Percentiles rank a stretch among this genome's conserved stretches.
These are phyloP conservation scores for Leiothrix lutea DNA, from an alignment of 2,113 vertebrate genomes.

Conservation along the genomic window DNA sequence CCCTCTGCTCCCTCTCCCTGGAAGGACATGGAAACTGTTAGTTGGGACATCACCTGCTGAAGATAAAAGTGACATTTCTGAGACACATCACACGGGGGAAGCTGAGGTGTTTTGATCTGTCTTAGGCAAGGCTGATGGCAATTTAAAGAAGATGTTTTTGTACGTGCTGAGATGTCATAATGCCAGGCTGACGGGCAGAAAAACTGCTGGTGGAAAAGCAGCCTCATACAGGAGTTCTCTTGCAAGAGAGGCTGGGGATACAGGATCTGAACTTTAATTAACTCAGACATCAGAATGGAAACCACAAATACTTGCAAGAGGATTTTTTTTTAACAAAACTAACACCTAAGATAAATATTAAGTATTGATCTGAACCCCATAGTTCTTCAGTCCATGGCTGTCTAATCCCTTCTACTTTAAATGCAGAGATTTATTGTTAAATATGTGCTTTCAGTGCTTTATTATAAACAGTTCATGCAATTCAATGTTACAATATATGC, in stretches of 20 bases:
- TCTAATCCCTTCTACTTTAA: neutral
- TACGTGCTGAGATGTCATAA: neutral
- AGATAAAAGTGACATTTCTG: neutral
- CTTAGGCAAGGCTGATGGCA: neutral
- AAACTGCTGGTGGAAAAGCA: neutral
- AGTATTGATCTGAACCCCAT: neutral
- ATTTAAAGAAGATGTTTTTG: constrained; percentile 13
- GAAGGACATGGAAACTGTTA: neutral
- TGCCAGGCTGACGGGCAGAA: neutral
- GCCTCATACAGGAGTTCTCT: neutral
- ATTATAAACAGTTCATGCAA: neutral
- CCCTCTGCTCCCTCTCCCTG: neutral
- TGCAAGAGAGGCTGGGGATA: neutral
- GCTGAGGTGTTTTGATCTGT: neutral
- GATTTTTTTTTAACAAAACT: neutral
- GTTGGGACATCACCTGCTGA: neutral
- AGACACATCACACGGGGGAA: neutral
- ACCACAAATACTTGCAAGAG: neutral
- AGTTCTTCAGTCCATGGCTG: neutral
- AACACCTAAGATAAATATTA: neutral
- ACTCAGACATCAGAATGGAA: neutral
- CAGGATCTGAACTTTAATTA: neutral
- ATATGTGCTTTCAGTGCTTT: neutral
- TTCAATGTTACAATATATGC: neutral
- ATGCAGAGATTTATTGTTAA: neutral